phyloP scores from a whole-genome alignment of 2,113 vertebrate species.

The Chloebia gouldiae region DNA sequence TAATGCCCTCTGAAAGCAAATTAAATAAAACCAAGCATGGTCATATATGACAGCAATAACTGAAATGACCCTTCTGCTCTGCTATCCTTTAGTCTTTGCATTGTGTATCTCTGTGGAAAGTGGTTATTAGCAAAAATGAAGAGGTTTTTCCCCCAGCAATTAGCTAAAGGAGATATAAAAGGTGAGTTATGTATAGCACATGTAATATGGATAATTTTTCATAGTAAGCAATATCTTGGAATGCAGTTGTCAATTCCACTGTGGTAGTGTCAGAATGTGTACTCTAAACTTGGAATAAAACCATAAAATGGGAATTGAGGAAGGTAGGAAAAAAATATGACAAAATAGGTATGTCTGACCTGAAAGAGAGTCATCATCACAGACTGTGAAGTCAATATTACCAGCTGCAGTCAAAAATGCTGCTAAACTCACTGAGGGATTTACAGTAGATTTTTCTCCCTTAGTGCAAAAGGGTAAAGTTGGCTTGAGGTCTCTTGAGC shows the following conservation, averaged over 20 bases:
- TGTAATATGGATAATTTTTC: not conserved
- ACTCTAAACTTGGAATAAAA: not conserved
- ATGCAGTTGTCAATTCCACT: not conserved
- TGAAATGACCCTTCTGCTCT: not conserved
- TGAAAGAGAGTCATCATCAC: not conserved
- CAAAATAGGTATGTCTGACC: not conserved
- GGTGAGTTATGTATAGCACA: not conserved
- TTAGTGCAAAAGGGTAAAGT: not conserved
- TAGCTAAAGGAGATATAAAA: not conserved
- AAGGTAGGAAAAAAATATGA: not conserved
- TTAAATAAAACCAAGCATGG: not conserved
- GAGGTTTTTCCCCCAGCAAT: not conserved
- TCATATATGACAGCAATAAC: not conserved
- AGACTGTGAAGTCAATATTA: not conserved
- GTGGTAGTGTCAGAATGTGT: not conserved
- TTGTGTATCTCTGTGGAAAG: not conserved
- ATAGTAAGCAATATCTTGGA: not conserved
- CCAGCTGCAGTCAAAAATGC: not conserved
- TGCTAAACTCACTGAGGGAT: not conserved
- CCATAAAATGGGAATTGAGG: not conserved
- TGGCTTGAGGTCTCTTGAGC: not conserved
- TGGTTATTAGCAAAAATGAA: not conserved
- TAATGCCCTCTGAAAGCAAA: constrained; percentile 28
- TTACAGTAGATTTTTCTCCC: not conserved
- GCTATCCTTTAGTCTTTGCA: not conserved